These are phyloP conservation scores for Acleris literana DNA, from an alignment of 2,888 invertebrate species.

Conservation along the genomic window DNA sequence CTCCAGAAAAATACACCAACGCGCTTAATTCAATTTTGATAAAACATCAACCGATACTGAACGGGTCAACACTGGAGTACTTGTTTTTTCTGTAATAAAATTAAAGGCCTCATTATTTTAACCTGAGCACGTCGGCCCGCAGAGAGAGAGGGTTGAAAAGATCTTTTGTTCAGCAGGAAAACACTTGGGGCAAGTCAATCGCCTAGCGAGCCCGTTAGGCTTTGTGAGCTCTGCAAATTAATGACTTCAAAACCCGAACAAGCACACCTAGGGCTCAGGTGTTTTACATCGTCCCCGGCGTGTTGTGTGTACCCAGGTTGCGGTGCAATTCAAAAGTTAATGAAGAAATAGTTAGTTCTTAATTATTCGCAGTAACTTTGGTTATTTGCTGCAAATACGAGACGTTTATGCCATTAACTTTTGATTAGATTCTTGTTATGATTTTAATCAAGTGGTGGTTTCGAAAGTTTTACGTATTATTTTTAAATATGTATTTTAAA, in stretches of 20 bases:
- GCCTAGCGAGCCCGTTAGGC: constrained; percentile 58
- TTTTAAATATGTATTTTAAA: too few species aligned
- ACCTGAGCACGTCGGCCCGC: constrained; percentile 65
- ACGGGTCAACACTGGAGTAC: constrained; percentile 46
- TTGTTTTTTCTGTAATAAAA: constrained; percentile 62
- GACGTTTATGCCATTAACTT: too few species aligned
- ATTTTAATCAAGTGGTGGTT: too few species aligned
- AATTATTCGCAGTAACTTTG: too few species aligned
- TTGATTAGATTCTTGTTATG: too few species aligned
- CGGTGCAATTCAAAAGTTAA: constrained; percentile 7
- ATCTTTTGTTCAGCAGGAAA: constrained; percentile 75
- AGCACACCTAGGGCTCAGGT: constrained; percentile 51
- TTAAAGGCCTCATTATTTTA: constrained; percentile 77
- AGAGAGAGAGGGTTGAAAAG: constrained; percentile 56
- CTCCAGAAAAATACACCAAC: neutral
- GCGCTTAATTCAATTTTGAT: constrained; percentile 28
- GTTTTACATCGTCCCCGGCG: constrained; percentile 57
- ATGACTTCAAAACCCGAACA: constrained; percentile 55
- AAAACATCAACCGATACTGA: constrained; percentile 34
- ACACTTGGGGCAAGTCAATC: constrained; percentile 79
- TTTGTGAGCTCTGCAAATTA: constrained; percentile 75
- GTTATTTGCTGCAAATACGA: too few species aligned
- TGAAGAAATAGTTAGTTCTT: neutral
- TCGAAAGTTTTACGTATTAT: too few species aligned
- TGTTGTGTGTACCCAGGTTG: constrained; percentile 28